Percentiles rank a stretch among this genome's conserved stretches.
phyloP scores from a whole-genome alignment of 2,888 invertebrate genomes.

The Merodon equestris region DNA sequence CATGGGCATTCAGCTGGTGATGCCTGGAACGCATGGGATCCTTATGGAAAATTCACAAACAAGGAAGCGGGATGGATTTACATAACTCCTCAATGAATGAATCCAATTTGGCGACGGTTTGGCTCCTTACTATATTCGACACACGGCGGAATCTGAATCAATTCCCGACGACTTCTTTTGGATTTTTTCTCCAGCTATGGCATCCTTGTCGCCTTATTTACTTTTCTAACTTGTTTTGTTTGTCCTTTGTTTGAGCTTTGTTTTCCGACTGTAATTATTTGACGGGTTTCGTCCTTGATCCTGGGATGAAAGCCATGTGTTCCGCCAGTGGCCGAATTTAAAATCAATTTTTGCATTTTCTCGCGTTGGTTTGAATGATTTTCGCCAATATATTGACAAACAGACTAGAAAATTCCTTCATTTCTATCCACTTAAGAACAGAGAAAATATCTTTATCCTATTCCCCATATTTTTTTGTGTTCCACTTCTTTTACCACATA shows the following conservation, averaged over 20 bases:
- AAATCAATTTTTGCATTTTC: constrained; percentile 25
- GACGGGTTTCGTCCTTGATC: constrained; percentile 6
- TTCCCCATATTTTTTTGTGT: constrained; percentile 13
- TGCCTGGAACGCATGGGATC: not conserved
- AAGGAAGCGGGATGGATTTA: constrained; percentile 38
- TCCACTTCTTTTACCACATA: constrained; percentile 36
- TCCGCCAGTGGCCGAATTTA: not conserved
- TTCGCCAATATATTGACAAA: constrained; percentile 5
- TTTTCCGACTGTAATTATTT: constrained; percentile 60
- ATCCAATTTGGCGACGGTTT: constrained; percentile 48
- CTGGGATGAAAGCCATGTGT: constrained; percentile 24
- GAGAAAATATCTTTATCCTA: constrained; percentile 49
- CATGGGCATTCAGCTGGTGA: constrained; percentile 12
- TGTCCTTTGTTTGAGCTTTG: constrained; percentile 18
- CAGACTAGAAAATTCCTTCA: not conserved
- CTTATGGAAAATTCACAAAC: constrained; percentile 56
- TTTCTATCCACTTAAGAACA: constrained; percentile 29
- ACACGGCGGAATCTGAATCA: constrained; percentile 41
- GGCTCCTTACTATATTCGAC: constrained; percentile 11
- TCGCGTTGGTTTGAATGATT: constrained; percentile 10
- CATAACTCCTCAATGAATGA: constrained; percentile 53
- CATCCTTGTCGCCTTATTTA: not conserved
- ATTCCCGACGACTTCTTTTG: constrained; percentile 26
- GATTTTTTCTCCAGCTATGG: too few relatives aligned
- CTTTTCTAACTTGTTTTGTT: not conserved